Percentiles rank a stretch among this genome's conserved stretches.
Conservation (phyloP, 2,888 invertebrate genomes). For the Elgonia sp. region DNA sequence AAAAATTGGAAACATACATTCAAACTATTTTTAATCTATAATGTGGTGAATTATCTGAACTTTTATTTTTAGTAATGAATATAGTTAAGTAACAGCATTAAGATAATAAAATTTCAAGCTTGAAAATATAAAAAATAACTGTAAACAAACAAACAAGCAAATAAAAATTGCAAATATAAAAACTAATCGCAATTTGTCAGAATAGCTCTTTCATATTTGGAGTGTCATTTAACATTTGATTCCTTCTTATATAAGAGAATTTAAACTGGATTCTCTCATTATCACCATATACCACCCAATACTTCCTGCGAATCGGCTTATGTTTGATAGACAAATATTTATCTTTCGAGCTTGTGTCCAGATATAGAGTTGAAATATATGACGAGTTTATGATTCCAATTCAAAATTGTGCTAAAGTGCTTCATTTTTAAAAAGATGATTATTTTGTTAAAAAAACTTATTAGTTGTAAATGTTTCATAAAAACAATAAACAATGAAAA, state of each 20-base stretch:
- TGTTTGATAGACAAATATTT: slow-evolving; percentile 58
- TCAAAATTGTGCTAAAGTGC: not conserved
- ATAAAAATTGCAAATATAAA: too few species aligned
- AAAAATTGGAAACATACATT: too few species aligned
- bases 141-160: too few species aligned
- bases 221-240: slow-evolving; percentile 1
- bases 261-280: slow-evolving; percentile 32
- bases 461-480: not conserved
- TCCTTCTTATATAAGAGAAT: slow-evolving; percentile 26
- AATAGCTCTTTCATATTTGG: not conserved
- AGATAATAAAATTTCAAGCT: too few species aligned
- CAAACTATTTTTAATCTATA: too few species aligned
- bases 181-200: too few species aligned
- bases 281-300: slow-evolving; percentile 31
- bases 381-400: slow-evolving; percentile 17
- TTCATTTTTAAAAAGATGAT: not conserved
- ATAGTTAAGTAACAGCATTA: too few species aligned
- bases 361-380: slow-evolving; percentile 37
- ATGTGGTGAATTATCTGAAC: too few species aligned
- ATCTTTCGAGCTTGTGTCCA: slow-evolving; percentile 39
- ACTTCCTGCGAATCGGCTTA: slow-evolving; percentile 52
- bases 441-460: too few species aligned
- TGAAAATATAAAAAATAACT: too few species aligned
- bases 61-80: too few species aligned
- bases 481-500: not conserved